Base-by-base conservation (phyloP, 1,140 invertebrate genomes). In the Penaeus chinensis region DNA sequence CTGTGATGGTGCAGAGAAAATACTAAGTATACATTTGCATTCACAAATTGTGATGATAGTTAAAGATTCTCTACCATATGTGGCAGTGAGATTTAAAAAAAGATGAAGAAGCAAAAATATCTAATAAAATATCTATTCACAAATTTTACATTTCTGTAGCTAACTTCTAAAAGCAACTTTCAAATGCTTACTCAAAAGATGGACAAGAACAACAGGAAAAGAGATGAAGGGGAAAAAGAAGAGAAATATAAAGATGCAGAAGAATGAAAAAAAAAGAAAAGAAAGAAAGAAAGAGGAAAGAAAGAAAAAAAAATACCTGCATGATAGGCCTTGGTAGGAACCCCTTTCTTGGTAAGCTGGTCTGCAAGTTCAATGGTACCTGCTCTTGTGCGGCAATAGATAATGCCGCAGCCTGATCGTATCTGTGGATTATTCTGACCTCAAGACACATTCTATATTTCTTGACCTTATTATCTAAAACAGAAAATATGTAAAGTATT, bases 341-440 rank as follows among this genome's bases (percentile, higher is more conserved):
- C 90, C 62, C 94, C 94, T 89, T 93, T 92, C 62, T 92, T 92
- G 3, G 91, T 93, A 24, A 96, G 91, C 42, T 92, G 91, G 74
- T 91, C 90, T 0, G 95, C 95, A 37, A 96, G 91, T 82, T 95
- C 93, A 87, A 93, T 93, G 90, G 95, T 96, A 20, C 93, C 93
- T 87, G 95, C 94, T 90, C 95, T 91, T 8, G 94, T 95, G 77
- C 95, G 93, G 91, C 95, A 95, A 91, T 96, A 96, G 37, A 96
- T 93, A 85, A 96, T 96, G 27, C 95, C 95, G 92, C 96, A 97
- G 90, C 94, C 95, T 92, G 94, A 94, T 91, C 95, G 93, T 79
- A 93, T 93, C 94, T 95, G 91, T 89, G 93, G 89, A 65, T 62
- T 54, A 82, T 66, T 20, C 89, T 54, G 19, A 60, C 88, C 20